These are phyloP conservation scores for Noctua fimbriata DNA, from an alignment of 2,888 invertebrate genomes.

Conservation along the genomic window DNA sequence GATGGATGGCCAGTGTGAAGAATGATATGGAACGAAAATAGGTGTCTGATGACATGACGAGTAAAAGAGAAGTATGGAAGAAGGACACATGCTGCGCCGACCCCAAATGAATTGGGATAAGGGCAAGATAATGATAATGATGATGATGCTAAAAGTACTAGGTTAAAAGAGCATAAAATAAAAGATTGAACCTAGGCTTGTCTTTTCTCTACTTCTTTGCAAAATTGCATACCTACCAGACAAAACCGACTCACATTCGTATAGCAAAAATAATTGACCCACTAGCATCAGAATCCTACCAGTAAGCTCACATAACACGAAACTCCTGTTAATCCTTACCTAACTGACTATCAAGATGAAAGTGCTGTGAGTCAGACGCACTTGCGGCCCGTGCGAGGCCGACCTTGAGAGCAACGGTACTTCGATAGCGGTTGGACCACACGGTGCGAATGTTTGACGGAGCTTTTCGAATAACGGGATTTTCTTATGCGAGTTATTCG, in stretches of 20 bases:
- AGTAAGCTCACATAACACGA: slow-evolving; percentile 33
- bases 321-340: slow-evolving; percentile 55
- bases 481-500: slow-evolving; percentile 32
- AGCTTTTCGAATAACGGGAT: slow-evolving; percentile 32
- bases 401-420: slow-evolving; percentile 74
- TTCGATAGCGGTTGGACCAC: slow-evolving; percentile 47
- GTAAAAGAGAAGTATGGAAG: too few species aligned
- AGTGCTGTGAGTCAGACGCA: slow-evolving; percentile 75
- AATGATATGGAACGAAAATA: too few species aligned
- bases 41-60: too few species aligned
- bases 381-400: slow-evolving; percentile 50
- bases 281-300: slow-evolving; percentile 27
- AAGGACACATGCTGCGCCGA: too few species aligned
- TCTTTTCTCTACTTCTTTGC: not conserved
- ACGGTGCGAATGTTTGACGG: slow-evolving; percentile 58
- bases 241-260: not conserved
- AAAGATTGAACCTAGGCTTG: not conserved
- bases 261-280: slow-evolving; percentile 27
- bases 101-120: too few species aligned
- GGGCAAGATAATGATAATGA: too few species aligned
- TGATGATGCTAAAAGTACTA: not conserved
- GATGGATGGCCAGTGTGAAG: too few species aligned
- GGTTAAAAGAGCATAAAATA: not conserved
- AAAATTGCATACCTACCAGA: not conserved
- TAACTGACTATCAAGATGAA: slow-evolving; percentile 66